Evolutionary conservation across 2,888 invertebrate genomes (phyloP).

Genomic region (Gandaritis pyraliata): DNA sequence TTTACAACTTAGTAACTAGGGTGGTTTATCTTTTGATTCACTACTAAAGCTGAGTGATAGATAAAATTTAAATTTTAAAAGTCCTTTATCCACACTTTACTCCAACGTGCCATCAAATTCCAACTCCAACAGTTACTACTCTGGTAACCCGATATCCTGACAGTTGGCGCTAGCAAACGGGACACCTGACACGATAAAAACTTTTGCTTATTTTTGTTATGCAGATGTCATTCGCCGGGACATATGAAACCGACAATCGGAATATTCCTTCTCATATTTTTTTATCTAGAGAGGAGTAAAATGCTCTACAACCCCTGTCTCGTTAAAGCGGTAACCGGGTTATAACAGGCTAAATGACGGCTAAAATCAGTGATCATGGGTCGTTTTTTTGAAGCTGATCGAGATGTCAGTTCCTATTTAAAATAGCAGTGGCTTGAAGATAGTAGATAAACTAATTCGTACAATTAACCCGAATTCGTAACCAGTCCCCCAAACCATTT

Average conservation of each 20-base stretch:
- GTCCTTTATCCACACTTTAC: no score
- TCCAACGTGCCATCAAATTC: no score
- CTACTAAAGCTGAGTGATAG: no score
- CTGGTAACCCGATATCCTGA: slow-evolving; percentile 2
- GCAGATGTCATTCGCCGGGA: slow-evolving; percentile 47
- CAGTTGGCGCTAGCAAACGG: slow-evolving; percentile 20
- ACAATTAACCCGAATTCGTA: no score
- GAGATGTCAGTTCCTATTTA: no score
- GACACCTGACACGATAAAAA: slow-evolving; percentile 51
- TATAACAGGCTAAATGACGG: background rate
- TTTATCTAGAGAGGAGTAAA: slow-evolving; percentile 41
- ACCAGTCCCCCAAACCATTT: no score
- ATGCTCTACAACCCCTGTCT: slow-evolving; percentile 30
- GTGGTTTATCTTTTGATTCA: no score
- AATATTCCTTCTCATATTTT: slow-evolving; percentile 36
- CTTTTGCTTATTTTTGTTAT: slow-evolving; percentile 43
- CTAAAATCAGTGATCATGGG: background rate
- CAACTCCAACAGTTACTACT: background rate
- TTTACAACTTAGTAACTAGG: no score
- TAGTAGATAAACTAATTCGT: no score
- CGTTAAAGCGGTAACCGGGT: background rate
- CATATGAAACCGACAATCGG: slow-evolving; percentile 44
- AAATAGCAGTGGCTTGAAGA: no score
- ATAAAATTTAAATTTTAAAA: no score
- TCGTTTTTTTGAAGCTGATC: no score